Evolutionary conservation across 2,797 vertebrate genomes (phyloP).

Genomic region (Acridotheres tristis): DNA sequence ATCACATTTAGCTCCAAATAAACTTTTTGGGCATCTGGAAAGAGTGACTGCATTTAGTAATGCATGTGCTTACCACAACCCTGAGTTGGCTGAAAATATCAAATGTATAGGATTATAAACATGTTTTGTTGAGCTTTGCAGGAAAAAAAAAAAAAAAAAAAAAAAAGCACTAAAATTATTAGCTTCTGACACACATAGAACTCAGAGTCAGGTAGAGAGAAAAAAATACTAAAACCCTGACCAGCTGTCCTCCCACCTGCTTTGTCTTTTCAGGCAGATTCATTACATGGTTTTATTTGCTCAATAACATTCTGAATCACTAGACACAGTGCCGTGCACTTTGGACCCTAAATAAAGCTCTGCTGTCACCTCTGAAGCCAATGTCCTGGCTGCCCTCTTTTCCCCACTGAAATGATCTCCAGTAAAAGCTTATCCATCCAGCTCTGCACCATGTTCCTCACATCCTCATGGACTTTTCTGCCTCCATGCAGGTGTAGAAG

Average conservation of each 20-base stretch:
- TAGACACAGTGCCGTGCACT: not conserved
- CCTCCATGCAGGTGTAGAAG: rapidly evolving
- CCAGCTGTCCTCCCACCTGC: not conserved
- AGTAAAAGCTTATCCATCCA: not conserved
- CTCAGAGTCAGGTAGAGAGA: not conserved
- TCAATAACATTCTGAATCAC: not conserved
- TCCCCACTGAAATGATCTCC: not conserved
- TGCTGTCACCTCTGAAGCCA: not conserved
- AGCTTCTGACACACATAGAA: not conserved
- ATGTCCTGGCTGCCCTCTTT: not conserved
- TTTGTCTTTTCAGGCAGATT: not conserved
- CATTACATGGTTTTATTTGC: not conserved
- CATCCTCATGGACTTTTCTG: rapidly evolving
- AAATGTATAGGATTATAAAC: not conserved
- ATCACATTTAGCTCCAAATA: not conserved
- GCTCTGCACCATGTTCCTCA: rapidly evolving
- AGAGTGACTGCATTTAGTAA: not conserved
- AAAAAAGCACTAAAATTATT: not conserved
- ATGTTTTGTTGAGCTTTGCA: not conserved
- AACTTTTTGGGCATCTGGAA: not conserved
- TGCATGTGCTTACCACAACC: not conserved
- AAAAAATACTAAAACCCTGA: not conserved
- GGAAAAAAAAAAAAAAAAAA: not conserved
- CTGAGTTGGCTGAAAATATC: not conserved
- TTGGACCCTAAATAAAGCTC: not conserved